phyloP scores from a whole-genome alignment of 2,797 vertebrate genomes.

The Cossypha polioptera region DNA sequence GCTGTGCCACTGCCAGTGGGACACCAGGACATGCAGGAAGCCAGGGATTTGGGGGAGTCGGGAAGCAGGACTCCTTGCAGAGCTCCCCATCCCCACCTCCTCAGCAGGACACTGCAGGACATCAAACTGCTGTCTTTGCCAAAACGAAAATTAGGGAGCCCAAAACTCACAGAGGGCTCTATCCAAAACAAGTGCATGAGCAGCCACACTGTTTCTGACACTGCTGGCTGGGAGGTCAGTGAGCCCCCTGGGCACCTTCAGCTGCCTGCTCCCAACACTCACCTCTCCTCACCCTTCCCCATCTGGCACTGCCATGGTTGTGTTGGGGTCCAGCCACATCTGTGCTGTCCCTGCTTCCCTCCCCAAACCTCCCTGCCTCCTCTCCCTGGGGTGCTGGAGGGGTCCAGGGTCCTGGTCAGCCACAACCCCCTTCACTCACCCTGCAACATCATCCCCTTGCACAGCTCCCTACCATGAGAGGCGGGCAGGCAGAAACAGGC shows the following conservation, averaged over 20 bases:
- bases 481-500: slow-evolving; percentile 16
- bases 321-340: not conserved
- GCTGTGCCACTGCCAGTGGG: not conserved
- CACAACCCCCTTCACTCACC: not conserved
- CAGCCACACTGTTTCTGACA: not conserved
- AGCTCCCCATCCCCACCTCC: not conserved
- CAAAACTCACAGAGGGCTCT: not conserved
- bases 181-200: not conserved
- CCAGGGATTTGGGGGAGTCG: fast-evolving
- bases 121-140: not conserved
- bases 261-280: fast-evolving
- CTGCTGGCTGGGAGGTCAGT: fast-evolving
- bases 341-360: not conserved
- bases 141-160: not conserved
- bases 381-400: not conserved
- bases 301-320: not conserved
- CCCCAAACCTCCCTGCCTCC: not conserved
- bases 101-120: not conserved
- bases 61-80: not conserved
- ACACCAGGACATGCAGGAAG: not conserved
- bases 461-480: not conserved
- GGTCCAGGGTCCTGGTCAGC: not conserved
- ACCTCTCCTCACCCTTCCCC: not conserved
- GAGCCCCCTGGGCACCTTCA: not conserved
- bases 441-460: not conserved